phyloP scores from a whole-genome alignment of 2,113 vertebrate genomes.

The Ctenomys sociabilis region DNA sequence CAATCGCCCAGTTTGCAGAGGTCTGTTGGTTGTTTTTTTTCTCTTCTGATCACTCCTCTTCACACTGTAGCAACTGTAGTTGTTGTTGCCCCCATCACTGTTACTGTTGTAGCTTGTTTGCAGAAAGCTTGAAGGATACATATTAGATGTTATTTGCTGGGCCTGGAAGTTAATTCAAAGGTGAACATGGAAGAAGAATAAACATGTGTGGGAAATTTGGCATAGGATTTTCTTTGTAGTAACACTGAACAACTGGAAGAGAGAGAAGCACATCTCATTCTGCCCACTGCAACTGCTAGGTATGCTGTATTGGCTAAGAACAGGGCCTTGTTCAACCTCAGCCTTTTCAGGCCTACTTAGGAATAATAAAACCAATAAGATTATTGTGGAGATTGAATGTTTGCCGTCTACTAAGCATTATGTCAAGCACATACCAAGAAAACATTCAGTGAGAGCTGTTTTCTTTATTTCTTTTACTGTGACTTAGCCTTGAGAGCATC shows the following conservation, averaged over 20 bases:
- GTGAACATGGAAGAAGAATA: neutral
- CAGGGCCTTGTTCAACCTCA: neutral
- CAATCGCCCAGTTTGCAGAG: slow-evolving; percentile 45
- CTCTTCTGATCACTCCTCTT: slow-evolving; percentile 2
- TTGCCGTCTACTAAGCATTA: neutral
- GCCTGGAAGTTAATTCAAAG: neutral
- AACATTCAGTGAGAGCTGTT: neutral
- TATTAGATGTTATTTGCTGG: neutral
- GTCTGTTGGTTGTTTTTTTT: neutral
- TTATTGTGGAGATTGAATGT: neutral
- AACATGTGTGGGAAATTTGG: neutral
- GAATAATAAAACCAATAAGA: neutral
- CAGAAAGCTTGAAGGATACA: neutral
- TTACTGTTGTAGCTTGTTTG: neutral
- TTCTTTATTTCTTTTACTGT: neutral
- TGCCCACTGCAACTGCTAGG: neutral
- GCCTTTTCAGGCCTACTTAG: neutral
- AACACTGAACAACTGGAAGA: neutral
- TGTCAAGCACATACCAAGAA: neutral
- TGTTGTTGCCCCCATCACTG: neutral
- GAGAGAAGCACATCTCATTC: neutral
- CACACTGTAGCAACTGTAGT: slow-evolving; percentile 23
- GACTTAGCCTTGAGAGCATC: neutral
- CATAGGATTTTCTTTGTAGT: neutral
- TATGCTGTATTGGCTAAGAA: neutral